phyloP scores from a whole-genome alignment of 2,113 vertebrate species.

The Melanostigma gelatinosum region DNA sequence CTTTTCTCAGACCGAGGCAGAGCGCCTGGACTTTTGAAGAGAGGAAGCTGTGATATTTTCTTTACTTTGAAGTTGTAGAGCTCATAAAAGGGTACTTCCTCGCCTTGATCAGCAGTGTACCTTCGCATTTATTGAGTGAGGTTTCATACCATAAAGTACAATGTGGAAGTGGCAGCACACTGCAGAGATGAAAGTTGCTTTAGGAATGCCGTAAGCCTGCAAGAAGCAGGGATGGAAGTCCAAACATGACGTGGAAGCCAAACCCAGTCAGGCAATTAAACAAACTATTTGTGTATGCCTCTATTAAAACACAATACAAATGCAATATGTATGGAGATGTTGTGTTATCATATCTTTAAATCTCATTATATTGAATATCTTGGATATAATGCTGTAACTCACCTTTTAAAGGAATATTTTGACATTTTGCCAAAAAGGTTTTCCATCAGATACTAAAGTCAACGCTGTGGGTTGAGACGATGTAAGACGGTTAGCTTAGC shows the following conservation, averaged over 20 bases:
- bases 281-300: background rate
- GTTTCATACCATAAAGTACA: constrained; percentile 57
- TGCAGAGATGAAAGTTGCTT: constrained; percentile 12
- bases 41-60: constrained; percentile 41
- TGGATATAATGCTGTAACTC: background rate
- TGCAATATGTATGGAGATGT: background rate
- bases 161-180: constrained; percentile 29
- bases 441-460: too few species aligned
- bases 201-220: constrained; percentile 20
- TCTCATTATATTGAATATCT: background rate
- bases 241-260: constrained; percentile 9
- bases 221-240: constrained; percentile 6
- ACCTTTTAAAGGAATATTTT: background rate
- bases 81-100: constrained; percentile 64
- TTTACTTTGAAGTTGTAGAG: constrained; percentile 63
- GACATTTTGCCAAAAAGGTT: too few species aligned
- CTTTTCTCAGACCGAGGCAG: constrained; percentile 48
- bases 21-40: constrained; percentile 59
- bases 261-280: constrained; percentile 1
- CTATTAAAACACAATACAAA: background rate
- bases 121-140: constrained; percentile 60
- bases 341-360: background rate
- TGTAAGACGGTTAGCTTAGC: background rate
- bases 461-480: too few species aligned
- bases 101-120: constrained; percentile 60